Percentiles rank a stretch among this genome's conserved stretches.
Evolutionary conservation across 2,797 vertebrate species (phyloP).

Genomic region (Peromyscus nudipes): DNA sequence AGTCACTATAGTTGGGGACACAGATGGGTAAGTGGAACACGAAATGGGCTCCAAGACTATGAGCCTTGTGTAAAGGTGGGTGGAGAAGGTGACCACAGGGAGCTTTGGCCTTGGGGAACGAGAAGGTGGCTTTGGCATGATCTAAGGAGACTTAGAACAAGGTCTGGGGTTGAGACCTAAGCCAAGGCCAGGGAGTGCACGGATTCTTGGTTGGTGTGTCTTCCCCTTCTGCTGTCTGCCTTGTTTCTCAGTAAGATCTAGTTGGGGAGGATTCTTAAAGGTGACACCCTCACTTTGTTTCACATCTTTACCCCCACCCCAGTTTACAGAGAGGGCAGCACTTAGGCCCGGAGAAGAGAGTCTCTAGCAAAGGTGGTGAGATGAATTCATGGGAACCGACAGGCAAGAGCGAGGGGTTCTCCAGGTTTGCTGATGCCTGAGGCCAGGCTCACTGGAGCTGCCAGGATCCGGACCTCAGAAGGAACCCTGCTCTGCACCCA

Average conservation of each 20-base stretch:
- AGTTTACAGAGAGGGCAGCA: neutral
- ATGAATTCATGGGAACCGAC: neutral
- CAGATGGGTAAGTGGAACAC: neutral
- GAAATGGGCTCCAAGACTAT: neutral
- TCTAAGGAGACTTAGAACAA: neutral
- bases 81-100: neutral
- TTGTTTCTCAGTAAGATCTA: conserved; percentile 4
- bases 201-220: neutral
- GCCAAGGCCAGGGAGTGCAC: neutral
- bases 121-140: neutral
- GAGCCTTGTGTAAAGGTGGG: neutral
- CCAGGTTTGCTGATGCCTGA: neutral
- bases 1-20: neutral
- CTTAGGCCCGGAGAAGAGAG: neutral
- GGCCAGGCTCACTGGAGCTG: neutral
- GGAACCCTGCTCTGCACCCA: neutral
- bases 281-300: neutral
- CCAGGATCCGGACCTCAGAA: neutral
- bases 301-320: neutral
- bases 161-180: neutral
- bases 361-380: neutral
- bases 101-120: neutral
- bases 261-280: neutral
- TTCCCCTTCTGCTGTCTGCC: neutral
- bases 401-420: neutral